Evolutionary conservation across 1,140 invertebrate genomes (phyloP).

Genomic region (Adoxophyes honmai): DNA sequence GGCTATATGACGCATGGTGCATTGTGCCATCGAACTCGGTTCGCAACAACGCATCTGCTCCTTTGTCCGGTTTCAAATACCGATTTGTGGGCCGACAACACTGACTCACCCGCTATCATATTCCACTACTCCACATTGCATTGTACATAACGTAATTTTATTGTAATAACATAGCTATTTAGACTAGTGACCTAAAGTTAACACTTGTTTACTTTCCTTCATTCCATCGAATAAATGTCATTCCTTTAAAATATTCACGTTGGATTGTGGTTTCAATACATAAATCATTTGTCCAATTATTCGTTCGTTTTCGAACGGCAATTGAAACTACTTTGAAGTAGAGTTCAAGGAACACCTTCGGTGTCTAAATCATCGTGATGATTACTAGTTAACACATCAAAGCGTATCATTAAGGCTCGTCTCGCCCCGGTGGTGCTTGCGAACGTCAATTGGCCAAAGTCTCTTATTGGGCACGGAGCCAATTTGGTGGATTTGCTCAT

Average conservation of each 20-base stretch:
- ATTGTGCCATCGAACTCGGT: constrained; percentile 48
- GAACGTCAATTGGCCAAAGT: constrained; percentile 34
- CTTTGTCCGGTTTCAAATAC: constrained; percentile 54
- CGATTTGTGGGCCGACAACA: constrained; percentile 55
- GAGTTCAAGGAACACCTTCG: background rate
- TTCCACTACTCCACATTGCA: constrained; percentile 14
- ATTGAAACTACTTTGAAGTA: background rate
- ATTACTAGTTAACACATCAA: constrained; percentile 7
- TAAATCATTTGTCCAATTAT: no score
- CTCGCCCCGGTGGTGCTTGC: background rate
- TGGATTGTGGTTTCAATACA: no score
- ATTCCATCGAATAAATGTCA: no score
- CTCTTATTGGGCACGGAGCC: constrained; percentile 26
- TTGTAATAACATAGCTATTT: constrained; percentile 3
- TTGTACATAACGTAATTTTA: background rate
- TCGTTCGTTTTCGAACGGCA: no score
- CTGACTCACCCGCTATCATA: constrained; percentile 56
- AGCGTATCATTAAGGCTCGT: background rate
- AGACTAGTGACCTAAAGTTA: background rate
- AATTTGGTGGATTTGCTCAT: constrained; percentile 22
- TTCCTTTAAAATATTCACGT: no score
- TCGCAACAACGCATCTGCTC: constrained; percentile 40
- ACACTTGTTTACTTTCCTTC: no score
- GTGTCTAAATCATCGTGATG: background rate
- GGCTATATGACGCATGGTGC: constrained; percentile 46